These are phyloP conservation scores for Octonoba sinensis DNA, from an alignment of 2,888 invertebrate species.

Conservation along the genomic window DNA sequence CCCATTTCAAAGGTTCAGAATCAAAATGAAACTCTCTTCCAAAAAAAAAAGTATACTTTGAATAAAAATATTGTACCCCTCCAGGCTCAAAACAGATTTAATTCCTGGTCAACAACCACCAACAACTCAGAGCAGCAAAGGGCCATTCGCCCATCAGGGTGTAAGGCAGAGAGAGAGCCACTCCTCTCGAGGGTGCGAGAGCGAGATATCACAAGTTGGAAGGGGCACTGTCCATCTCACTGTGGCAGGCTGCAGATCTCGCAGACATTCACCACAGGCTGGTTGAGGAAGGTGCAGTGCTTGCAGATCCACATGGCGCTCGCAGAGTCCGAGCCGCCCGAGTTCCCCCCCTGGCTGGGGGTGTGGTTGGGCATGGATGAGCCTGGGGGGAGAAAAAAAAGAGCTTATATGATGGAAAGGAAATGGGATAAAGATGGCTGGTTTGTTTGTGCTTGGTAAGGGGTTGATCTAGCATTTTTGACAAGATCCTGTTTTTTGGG, in stretches of 20 bases:
- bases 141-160: no score
- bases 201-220: no score
- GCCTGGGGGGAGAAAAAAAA: slow-evolving; percentile 3
- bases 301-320: slow-evolving; percentile 86
- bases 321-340: slow-evolving; percentile 65
- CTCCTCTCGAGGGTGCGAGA: no score
- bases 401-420: background rate
- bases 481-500: background rate
- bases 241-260: slow-evolving; percentile 92
- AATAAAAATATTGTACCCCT: no score
- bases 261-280: slow-evolving; percentile 81
- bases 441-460: background rate
- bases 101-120: no score
- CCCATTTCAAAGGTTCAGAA: no score
- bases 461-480: background rate
- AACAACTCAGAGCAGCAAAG: no score
- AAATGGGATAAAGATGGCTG: background rate
- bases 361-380: slow-evolving; percentile 45
- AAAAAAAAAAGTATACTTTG: no score
- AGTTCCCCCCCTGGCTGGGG: slow-evolving; percentile 66
- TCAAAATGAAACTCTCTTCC: no score
- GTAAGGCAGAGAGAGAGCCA: no score
- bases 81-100: no score
- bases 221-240: slow-evolving; percentile 3
- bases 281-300: slow-evolving; percentile 94